phyloP scores from a whole-genome alignment of 2,113 vertebrate species.

The Camarhynchus parvulus region DNA sequence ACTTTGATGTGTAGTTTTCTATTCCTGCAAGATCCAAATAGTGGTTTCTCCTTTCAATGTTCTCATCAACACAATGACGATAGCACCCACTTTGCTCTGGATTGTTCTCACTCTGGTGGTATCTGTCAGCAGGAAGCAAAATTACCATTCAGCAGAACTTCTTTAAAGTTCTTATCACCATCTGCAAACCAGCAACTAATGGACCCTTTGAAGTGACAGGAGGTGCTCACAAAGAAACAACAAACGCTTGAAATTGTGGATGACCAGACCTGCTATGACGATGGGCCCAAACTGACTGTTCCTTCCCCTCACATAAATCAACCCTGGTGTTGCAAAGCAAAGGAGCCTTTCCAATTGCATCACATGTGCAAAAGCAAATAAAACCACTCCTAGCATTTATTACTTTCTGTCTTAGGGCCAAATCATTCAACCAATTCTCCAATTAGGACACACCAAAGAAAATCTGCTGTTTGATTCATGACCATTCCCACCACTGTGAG shows the following conservation, averaged over 20 bases:
- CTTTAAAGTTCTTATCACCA: constrained; percentile 15
- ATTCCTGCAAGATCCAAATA: constrained; percentile 98
- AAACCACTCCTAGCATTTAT: constrained; percentile 8
- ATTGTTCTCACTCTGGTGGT: constrained; percentile 90
- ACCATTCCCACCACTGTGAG: background rate
- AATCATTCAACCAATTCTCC: constrained; percentile 1
- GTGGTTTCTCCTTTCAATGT: constrained; percentile 99
- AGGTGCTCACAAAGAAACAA: constrained; percentile 22
- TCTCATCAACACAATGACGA: constrained; percentile 95
- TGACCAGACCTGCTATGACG: background rate
- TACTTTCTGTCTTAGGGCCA: background rate
- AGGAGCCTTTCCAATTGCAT: constrained; percentile 26
- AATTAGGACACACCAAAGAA: background rate
- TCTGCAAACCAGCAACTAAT: constrained; percentile 33
- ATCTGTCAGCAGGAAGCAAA: constrained; percentile 78
- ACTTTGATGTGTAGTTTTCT: constrained; percentile 97
- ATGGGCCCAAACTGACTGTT: constrained; percentile 30
- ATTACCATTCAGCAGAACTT: constrained; percentile 40
- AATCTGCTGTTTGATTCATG: background rate
- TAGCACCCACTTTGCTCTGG: constrained; percentile 87
- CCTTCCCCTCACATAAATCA: constrained; percentile 3
- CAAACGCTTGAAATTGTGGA: background rate
- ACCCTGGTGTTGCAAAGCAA: background rate
- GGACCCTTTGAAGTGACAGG: constrained; percentile 36
- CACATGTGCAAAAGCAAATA: background rate